Conservation (phyloP, 2,113 vertebrate genomes). For the Ctenodactylus gundi region DNA sequence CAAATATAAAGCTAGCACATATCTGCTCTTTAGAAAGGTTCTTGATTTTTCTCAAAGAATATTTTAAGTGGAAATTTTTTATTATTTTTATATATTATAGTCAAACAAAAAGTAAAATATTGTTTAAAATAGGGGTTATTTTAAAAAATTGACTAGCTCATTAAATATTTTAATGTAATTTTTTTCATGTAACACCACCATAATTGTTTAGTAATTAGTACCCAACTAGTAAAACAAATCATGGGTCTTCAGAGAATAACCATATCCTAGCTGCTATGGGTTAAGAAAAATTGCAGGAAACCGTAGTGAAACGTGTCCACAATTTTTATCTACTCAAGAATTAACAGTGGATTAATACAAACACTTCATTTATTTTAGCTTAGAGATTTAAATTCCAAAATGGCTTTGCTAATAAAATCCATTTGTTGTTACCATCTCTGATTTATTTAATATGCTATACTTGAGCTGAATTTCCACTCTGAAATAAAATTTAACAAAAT, state of each 20-base stretch:
- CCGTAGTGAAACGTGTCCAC: neutral
- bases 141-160: neutral
- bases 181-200: neutral
- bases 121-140: neutral
- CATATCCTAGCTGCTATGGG: neutral
- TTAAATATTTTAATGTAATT: neutral
- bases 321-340: constrained; percentile 22
- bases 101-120: neutral
- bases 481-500: constrained; percentile 72
- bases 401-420: constrained; percentile 61
- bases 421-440: constrained; percentile 77
- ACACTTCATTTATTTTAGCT: constrained; percentile 62
- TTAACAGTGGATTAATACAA: constrained; percentile 65
- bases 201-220: neutral
- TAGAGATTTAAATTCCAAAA: constrained; percentile 76
- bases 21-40: neutral
- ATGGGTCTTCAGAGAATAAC: neutral
- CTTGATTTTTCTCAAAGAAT: neutral
- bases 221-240: neutral
- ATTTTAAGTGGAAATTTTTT: neutral
- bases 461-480: constrained; percentile 68
- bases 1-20: neutral
- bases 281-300: neutral
- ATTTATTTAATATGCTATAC: constrained; percentile 79
- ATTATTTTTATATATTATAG: neutral